These are phyloP conservation scores for Plectus sambesii DNA, from an alignment of 1,140 invertebrate genomes.

Conservation along the genomic window DNA sequence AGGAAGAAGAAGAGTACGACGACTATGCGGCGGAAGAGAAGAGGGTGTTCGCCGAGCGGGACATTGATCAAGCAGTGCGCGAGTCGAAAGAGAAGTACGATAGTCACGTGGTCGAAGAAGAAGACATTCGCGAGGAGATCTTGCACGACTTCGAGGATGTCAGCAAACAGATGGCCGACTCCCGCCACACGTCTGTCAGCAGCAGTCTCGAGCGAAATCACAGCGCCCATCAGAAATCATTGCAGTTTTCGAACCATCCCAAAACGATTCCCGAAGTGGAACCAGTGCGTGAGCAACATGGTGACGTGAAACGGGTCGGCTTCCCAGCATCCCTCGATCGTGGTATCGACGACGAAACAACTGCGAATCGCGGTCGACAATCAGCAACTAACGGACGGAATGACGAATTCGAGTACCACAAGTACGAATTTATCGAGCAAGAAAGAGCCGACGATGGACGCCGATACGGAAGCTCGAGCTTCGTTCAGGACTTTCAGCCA, in stretches of 20 bases:
- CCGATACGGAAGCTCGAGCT: too few species aligned
- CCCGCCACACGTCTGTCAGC: conserved; percentile 4
- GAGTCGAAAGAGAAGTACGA: background rate
- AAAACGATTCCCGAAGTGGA: too few species aligned
- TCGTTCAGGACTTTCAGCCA: too few species aligned
- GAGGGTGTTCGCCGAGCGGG: background rate
- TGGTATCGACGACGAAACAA: conserved; percentile 3
- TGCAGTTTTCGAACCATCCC: too few species aligned
- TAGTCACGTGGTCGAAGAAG: background rate
- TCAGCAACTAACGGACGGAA: background rate
- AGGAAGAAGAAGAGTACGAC: background rate
- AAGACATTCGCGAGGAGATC: conserved; percentile 7
- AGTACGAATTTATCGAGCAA: background rate
- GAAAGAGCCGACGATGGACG: background rate
- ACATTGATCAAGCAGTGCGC: background rate
- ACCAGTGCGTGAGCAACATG: too few species aligned
- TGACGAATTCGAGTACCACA: background rate
- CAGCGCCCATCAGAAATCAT: conserved; percentile 5
- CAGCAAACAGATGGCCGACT: conserved; percentile 3
- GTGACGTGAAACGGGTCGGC: too few species aligned
- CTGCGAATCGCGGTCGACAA: conserved; percentile 1
- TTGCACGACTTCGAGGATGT: conserved; percentile 6
- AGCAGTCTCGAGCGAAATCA: background rate
- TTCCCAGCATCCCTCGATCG: too few species aligned
- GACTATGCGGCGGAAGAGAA: background rate